phyloP scores from a whole-genome alignment of 2,888 invertebrate genomes.

The Drosophila tanythrix region DNA sequence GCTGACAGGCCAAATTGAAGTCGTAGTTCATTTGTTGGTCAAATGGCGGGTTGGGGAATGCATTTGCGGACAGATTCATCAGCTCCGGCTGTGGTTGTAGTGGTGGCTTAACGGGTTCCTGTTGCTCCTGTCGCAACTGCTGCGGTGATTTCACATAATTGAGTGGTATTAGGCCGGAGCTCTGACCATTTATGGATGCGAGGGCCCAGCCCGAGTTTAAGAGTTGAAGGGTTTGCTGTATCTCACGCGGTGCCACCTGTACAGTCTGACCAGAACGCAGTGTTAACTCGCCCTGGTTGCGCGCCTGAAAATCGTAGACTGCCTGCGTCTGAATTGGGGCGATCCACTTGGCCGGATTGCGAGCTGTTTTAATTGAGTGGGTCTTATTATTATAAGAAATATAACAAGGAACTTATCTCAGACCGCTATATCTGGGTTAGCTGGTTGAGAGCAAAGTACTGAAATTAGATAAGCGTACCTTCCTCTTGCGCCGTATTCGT shows the following conservation, averaged over 20 bases:
- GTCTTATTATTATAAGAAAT: conserved; percentile 9
- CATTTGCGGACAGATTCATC: conserved; percentile 71
- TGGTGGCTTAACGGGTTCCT: conserved; percentile 32
- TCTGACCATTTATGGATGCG: conserved; percentile 87
- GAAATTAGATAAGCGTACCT: conserved; percentile 85
- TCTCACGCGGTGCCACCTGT: conserved; percentile 92
- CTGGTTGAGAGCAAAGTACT: conserved; percentile 57
- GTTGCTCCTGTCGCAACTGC: conserved; percentile 74
- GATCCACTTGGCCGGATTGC: conserved; percentile 90
- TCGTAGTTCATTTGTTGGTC: conserved; percentile 67
- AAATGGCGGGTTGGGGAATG: conserved; percentile 73
- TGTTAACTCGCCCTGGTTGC: conserved; percentile 90
- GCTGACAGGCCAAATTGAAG: conserved; percentile 61
- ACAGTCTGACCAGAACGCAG: conserved; percentile 91
- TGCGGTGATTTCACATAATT: conserved; percentile 86
- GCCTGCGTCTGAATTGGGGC: conserved; percentile 89
- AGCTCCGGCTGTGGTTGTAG: conserved; percentile 61
- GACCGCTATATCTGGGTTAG: conserved; percentile 46
- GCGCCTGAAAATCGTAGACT: conserved; percentile 90
- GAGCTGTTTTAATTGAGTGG: conserved; percentile 84
- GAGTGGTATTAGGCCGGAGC: conserved; percentile 88
- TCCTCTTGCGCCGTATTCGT: conserved; percentile 86
- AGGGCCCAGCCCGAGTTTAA: conserved; percentile 90
- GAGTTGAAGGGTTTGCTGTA: conserved; percentile 89
- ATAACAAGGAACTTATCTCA: conserved; percentile 52